phyloP scores from a whole-genome alignment of 2,888 invertebrate species.

The Orthonychiurus folsomi region DNA sequence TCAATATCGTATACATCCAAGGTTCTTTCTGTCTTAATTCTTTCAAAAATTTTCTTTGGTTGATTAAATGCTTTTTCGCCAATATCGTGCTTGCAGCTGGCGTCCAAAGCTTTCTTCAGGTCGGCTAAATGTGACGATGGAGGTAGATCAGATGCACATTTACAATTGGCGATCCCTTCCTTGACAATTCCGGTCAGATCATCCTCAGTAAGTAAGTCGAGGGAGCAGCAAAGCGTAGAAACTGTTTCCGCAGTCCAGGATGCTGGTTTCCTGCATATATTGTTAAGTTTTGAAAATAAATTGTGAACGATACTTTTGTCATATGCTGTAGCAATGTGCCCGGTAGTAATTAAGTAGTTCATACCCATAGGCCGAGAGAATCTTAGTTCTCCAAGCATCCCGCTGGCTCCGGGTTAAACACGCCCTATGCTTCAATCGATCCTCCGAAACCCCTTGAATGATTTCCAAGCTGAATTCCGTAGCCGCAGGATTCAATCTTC shows the following conservation, averaged over 20 bases:
- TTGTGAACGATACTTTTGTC: too few species aligned
- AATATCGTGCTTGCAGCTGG: constrained; percentile 30
- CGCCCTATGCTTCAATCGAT: constrained; percentile 32
- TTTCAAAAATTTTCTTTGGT: constrained; percentile 24
- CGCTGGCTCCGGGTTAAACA: constrained; percentile 30
- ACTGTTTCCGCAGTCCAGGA: constrained; percentile 33
- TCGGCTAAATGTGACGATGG: constrained; percentile 35
- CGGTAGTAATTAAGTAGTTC: too few species aligned
- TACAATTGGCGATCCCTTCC: constrained; percentile 31
- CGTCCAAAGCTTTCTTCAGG: constrained; percentile 27
- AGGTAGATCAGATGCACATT: constrained; percentile 28
- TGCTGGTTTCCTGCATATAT: too few species aligned
- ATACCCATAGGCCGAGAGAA: constrained; percentile 28
- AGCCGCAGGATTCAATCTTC: constrained; percentile 30
- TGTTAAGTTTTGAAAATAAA: too few species aligned
- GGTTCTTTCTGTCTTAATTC: constrained; percentile 28
- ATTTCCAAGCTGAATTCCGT: constrained; percentile 32
- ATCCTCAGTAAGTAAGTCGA: constrained; percentile 30
- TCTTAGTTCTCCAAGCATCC: constrained; percentile 33
- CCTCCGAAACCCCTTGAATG: constrained; percentile 34
- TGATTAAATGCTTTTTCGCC: constrained; percentile 14
- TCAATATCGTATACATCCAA: constrained; percentile 35
- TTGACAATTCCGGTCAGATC: constrained; percentile 23
- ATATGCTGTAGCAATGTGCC: too few species aligned
- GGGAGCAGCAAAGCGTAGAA: constrained; percentile 30